These are phyloP conservation scores for Clepsis dumicolana DNA, from an alignment of 2,888 invertebrate species.

Conservation along the genomic window DNA sequence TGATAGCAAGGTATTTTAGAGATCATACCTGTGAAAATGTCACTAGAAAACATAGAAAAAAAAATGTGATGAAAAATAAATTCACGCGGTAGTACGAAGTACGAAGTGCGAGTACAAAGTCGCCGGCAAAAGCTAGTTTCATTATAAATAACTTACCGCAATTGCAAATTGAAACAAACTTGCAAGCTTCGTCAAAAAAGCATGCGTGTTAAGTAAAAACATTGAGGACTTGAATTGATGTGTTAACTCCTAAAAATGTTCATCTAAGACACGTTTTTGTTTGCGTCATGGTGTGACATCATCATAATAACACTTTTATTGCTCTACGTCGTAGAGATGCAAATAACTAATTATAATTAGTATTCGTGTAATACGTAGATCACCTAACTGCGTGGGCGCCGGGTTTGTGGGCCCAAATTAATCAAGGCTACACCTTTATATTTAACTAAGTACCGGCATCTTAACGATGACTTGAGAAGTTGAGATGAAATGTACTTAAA, in stretches of 20 bases:
- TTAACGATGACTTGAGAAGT: not conserved
- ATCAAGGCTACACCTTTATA: slow-evolving; percentile 1
- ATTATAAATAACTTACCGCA: too few species aligned
- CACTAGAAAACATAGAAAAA: too few species aligned
- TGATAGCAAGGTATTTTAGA: not conserved
- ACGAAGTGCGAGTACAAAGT: too few species aligned
- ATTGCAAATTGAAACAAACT: too few species aligned
- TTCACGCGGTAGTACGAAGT: too few species aligned
- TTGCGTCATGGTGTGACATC: slow-evolving; percentile 39
- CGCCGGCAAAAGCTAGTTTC: too few species aligned
- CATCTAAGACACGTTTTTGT: slow-evolving; percentile 24
- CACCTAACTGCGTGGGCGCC: slow-evolving; percentile 4
- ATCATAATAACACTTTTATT: slow-evolving; percentile 13
- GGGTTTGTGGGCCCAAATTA: not conserved
- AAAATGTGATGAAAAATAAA: too few species aligned
- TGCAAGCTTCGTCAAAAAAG: not conserved
- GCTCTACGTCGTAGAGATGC: slow-evolving; percentile 23
- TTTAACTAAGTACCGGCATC: not conserved
- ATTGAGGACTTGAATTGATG: not conserved
- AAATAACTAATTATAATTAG: slow-evolving; percentile 35
- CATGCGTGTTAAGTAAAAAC: not conserved
- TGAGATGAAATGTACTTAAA: too few species aligned
- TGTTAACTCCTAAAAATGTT: not conserved
- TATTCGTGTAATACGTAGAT: slow-evolving; percentile 13
- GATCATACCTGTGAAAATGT: not conserved